Conservation (phyloP, 2,888 invertebrate species). For the Chloromyia formosa region DNA sequence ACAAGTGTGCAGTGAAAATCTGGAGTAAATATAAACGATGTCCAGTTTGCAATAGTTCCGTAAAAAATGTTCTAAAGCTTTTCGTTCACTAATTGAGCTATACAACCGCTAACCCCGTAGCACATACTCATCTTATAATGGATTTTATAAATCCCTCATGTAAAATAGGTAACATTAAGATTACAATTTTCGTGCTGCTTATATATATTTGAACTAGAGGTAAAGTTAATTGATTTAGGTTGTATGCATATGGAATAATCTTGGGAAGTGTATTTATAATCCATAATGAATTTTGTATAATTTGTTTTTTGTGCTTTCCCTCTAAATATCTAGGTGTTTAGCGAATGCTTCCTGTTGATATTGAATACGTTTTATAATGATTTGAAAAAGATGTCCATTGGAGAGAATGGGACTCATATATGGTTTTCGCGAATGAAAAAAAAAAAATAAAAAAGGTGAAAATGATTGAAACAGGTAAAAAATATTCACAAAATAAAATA, state of each 20-base stretch:
- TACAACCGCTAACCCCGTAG: background rate
- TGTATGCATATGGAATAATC: background rate
- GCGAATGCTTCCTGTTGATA: conserved; percentile 6
- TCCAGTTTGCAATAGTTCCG: conserved; percentile 75
- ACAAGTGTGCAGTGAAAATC: conserved; percentile 73
- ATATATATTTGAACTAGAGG: background rate
- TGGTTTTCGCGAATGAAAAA: conserved; percentile 11
- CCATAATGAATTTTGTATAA: conserved; percentile 31
- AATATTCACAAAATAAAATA: conserved; percentile 31
- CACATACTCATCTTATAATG: background rate
- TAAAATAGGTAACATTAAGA: conserved; percentile 4
- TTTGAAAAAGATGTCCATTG: conserved; percentile 35
- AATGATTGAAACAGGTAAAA: conserved; percentile 34
- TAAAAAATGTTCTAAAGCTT: conserved; percentile 72
- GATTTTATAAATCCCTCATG: conserved; percentile 42
- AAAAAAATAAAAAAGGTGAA: conserved; percentile 28
- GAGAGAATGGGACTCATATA: background rate
- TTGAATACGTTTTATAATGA: conserved; percentile 38
- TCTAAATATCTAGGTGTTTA: conserved; percentile 24
- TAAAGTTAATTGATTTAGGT: background rate
- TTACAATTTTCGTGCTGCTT: conserved; percentile 1
- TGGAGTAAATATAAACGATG: conserved; percentile 72
- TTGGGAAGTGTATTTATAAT: conserved; percentile 17
- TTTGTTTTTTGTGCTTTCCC: conserved; percentile 25
- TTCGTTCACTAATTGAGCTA: conserved; percentile 61